These are phyloP conservation scores for Hemistola chrysoprasaria DNA, from an alignment of 2,888 invertebrate genomes.

Conservation along the genomic window DNA sequence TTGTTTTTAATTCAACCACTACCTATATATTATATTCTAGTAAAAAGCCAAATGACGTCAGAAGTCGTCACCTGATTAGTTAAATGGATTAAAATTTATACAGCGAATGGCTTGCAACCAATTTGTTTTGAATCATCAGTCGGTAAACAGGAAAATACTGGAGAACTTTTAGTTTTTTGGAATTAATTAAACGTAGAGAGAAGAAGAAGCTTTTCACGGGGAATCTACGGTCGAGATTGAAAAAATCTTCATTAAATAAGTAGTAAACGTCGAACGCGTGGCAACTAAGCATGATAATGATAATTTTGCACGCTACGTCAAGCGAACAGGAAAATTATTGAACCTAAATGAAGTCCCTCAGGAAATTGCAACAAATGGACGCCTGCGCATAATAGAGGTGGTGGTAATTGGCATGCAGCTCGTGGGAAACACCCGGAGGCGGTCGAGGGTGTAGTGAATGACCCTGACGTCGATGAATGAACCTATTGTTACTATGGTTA, in stretches of 20 bases:
- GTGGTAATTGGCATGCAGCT: conserved; percentile 21
- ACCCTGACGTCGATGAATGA: conserved; percentile 27
- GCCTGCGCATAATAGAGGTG: conserved; percentile 17
- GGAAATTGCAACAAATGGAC: conserved; percentile 20
- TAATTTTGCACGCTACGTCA: neutral
- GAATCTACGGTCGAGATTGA: neutral
- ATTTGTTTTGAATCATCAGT: too few species aligned
- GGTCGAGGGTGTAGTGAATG: conserved; percentile 22
- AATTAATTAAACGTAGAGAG: too few species aligned
- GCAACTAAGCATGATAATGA: neutral
- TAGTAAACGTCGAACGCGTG: neutral
- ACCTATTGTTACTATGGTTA: conserved; percentile 25
- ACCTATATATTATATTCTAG: too few species aligned
- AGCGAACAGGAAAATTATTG: conserved; percentile 8
- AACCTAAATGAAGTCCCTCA: conserved; percentile 9
- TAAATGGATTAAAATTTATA: too few species aligned
- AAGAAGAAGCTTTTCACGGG: too few species aligned
- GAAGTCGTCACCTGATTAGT: too few species aligned
- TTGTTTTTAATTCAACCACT: too few species aligned
- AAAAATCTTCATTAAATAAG: neutral
- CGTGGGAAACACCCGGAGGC: conserved; percentile 31
- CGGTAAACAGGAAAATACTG: too few species aligned
- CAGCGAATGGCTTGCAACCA: too few species aligned
- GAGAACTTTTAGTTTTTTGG: too few species aligned
- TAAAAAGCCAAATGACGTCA: too few species aligned